Evolutionary conservation across 2,888 invertebrate species (phyloP).

Genomic region (Lycaena phlaeas): DNA sequence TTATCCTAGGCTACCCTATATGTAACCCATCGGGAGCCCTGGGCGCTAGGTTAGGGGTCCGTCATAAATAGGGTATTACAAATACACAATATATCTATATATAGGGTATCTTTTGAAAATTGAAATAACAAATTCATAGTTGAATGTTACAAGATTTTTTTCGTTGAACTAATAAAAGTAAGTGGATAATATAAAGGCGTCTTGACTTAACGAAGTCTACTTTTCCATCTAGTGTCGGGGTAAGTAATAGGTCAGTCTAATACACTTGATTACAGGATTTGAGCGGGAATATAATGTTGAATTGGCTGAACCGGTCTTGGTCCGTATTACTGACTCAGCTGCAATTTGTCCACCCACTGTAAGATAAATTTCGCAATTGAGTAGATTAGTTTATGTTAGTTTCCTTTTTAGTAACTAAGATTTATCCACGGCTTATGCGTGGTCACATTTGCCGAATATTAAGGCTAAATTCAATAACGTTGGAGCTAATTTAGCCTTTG

Average conservation of each 20-base stretch:
- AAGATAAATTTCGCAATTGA: conserved; percentile 26
- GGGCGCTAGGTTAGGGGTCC: too few relatives aligned
- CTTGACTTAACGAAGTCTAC: not conserved
- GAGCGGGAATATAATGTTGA: conserved; percentile 19
- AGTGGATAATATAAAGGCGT: too few relatives aligned
- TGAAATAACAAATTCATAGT: too few relatives aligned
- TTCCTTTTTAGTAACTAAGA: conserved; percentile 20
- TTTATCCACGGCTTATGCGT: conserved; percentile 1
- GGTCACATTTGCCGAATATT: not conserved
- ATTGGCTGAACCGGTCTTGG: conserved; percentile 17
- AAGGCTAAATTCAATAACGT: conserved; percentile 2
- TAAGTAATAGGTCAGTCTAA: conserved; percentile 16
- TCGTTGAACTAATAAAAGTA: too few relatives aligned
- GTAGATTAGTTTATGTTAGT: conserved; percentile 23
- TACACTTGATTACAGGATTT: conserved; percentile 19
- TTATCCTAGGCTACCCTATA: too few relatives aligned
- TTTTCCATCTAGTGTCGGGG: conserved; percentile 13
- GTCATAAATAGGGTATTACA: too few relatives aligned
- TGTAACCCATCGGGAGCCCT: too few relatives aligned
- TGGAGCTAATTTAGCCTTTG: too few relatives aligned
- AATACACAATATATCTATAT: too few relatives aligned
- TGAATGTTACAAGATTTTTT: too few relatives aligned
- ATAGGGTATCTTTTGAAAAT: too few relatives aligned
- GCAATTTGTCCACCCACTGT: conserved; percentile 28
- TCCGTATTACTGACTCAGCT: conserved; percentile 24